Base-by-base conservation (phyloP, 2,888 invertebrate species). In the Metalampra italica region DNA sequence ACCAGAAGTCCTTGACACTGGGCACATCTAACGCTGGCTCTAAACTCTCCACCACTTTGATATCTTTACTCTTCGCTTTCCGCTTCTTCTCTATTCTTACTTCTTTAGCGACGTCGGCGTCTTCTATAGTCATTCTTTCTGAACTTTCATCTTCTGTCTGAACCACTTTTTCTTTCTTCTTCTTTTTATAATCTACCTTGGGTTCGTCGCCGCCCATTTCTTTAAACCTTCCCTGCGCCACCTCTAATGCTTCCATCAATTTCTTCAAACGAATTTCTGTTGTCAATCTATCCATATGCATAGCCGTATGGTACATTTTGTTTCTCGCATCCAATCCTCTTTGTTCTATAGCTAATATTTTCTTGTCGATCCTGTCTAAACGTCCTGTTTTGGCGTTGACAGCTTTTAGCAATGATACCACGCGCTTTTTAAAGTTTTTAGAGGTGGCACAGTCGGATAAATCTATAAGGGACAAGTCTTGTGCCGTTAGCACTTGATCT, bases 1-100 rank as follows among this genome's bases (percentile, higher is more conserved):
- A 60, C 82, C 88, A 89, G 55, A 88, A 88, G 7, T 83, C 84
- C 43, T 86, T 82, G 7, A 69, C 81, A 59, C 86, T 86, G 0
- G 89, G 85, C 39, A 76, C 70, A 11, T 81, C 76, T 0, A 89
- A 49, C 3, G 63, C 81, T 0, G 86, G 78, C 55, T 75, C 70
- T 4, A 78, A 55, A 38, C 63, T 75, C 3, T 76, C 75, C 7
- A 71, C 59, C 1, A 76, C 62, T 51, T 71, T 70, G 0, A 71
- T 57, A 9, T 56, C 59, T 42, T 59, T 46, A 47, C 56, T 44
- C 38, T 55, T 51, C 46, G 62, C 62, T 36, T 71, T 69, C 54
- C 45, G 59, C 56, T 29, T 51, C 53, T 48, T 57, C 44, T 56
- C 50, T 49, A 47, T 47, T 54, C 69, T 38, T 60, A 59, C 14